Evolutionary conservation across 2,797 vertebrate species (phyloP).

Genomic region (Adelosebastes latens): DNA sequence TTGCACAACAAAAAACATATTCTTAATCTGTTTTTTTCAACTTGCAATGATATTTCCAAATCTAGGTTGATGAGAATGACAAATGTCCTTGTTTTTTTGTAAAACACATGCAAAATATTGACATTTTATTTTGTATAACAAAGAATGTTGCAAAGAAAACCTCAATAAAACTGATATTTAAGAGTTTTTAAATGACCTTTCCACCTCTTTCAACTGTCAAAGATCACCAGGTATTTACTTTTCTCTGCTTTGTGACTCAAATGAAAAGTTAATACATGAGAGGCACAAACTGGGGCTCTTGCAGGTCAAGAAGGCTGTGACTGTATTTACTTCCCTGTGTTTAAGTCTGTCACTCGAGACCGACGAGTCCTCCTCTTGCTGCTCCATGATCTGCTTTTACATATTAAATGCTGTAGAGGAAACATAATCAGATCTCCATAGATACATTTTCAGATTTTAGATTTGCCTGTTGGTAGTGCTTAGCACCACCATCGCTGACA

Average conservation of each 20-base stretch:
- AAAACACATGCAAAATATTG: not conserved
- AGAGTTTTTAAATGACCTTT: not conserved
- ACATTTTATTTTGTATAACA: not conserved
- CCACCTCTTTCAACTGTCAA: not conserved
- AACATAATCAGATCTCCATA: not conserved
- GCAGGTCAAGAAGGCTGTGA: not conserved
- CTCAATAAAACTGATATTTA: not conserved
- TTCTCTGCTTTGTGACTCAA: not conserved
- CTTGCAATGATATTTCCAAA: not conserved
- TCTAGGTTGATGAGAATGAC: too few species aligned
- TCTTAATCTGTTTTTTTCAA: not conserved
- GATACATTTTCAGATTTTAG: not conserved
- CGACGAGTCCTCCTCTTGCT: not conserved
- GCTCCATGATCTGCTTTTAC: not conserved
- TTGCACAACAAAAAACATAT: too few species aligned
- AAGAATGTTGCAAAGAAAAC: not conserved
- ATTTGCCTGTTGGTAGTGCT: not conserved
- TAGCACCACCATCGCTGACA: slow-evolving; percentile 9
- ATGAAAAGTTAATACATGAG: too few species aligned
- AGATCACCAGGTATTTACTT: not conserved
- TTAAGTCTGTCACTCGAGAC: not conserved
- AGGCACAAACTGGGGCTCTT: too few species aligned
- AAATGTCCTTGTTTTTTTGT: not conserved
- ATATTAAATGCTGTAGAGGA: not conserved
- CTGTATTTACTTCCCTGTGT: not conserved